These are phyloP conservation scores for Hesperophylax magnus DNA, from an alignment of 1,140 invertebrate species.

Conservation along the genomic window DNA sequence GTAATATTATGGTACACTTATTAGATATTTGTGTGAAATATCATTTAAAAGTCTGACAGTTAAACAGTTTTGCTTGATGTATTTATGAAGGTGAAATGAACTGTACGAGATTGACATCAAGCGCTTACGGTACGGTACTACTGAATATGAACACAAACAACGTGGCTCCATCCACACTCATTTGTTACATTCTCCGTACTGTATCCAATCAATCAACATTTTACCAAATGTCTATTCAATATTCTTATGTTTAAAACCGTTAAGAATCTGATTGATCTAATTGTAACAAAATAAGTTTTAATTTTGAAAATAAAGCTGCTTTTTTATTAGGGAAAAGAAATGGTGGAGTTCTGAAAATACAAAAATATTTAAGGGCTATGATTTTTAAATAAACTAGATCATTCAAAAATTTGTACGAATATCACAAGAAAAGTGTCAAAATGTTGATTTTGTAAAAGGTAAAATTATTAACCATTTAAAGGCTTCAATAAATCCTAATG, in stretches of 20 bases:
- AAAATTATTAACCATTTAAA: constrained; percentile 15
- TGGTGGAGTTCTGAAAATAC: constrained; percentile 3
- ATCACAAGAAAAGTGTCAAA: constrained; percentile 18
- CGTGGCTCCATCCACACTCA: constrained; percentile 1
- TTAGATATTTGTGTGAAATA: constrained; percentile 34
- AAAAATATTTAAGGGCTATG: constrained; percentile 28
- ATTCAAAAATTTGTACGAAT: constrained; percentile 30
- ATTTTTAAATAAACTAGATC: constrained; percentile 13
- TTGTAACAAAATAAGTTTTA: neutral
- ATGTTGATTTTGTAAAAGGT: neutral
- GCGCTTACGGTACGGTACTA: constrained; percentile 3
- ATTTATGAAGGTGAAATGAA: constrained; percentile 14
- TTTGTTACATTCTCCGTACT: neutral
- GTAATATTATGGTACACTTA: constrained; percentile 34
- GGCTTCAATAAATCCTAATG: neutral
- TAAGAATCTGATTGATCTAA: no score
- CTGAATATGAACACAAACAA: constrained; percentile 19
- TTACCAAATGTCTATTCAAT: neutral
- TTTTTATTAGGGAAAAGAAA: neutral
- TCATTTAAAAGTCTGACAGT: constrained; percentile 38
- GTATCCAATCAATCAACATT: neutral
- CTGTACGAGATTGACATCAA: neutral
- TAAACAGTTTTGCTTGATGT: neutral
- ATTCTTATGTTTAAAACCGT: no score
- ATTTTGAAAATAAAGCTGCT: neutral